Evolutionary conservation across 2,888 invertebrate genomes (phyloP).

Genomic region (Girardia tigrina): DNA sequence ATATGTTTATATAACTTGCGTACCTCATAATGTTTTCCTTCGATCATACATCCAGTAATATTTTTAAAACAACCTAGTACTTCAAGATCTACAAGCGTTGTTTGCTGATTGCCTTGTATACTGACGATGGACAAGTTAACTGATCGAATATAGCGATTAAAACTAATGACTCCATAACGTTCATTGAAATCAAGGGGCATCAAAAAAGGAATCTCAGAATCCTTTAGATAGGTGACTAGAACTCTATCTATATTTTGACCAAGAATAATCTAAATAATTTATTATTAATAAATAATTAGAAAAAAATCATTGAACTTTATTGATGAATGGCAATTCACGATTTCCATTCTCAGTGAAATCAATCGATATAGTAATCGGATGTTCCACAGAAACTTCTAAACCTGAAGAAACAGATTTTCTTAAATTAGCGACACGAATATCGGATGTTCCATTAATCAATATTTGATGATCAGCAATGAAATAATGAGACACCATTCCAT

Average conservation of each 20-base stretch:
- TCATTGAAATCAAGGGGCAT: neutral
- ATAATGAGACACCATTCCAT: neutral
- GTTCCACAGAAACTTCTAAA: neutral
- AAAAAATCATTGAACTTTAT: neutral
- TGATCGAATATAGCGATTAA: too few relatives aligned
- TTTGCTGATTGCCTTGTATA: too few relatives aligned
- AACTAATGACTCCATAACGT: neutral
- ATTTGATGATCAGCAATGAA: neutral
- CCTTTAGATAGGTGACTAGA: neutral
- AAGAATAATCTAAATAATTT: neutral
- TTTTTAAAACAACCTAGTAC: neutral
- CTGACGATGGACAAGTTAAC: too few relatives aligned
- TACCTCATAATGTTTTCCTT: neutral
- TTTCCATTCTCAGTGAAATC: neutral
- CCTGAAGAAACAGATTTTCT: neutral
- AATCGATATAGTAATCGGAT: neutral
- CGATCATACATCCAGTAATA: neutral
- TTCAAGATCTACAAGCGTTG: neutral
- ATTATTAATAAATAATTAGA: neutral
- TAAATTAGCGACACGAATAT: neutral
- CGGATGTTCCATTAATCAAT: neutral
- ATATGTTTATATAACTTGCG: too few relatives aligned
- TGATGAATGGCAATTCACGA: neutral
- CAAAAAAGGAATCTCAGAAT: neutral
- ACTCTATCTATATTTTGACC: neutral